Evolutionary conservation across 2,113 vertebrate genomes (phyloP).

Genomic region (Panurus biarmicus): DNA sequence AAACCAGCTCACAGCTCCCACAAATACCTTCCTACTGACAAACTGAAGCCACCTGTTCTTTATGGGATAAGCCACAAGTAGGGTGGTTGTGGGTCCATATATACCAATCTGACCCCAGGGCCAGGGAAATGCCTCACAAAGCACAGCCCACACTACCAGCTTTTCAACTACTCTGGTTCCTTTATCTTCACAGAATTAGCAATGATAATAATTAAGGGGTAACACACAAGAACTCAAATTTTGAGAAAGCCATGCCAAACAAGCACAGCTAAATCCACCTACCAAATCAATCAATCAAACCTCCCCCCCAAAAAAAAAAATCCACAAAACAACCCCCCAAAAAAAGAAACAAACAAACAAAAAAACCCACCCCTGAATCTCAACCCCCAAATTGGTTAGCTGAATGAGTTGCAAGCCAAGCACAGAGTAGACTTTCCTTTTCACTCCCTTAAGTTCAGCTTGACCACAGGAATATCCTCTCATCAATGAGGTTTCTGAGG

Average conservation of each 20-base stretch:
- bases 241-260: neutral
- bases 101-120: neutral
- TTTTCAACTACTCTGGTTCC: neutral
- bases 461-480: neutral
- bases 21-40: neutral
- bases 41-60: neutral
- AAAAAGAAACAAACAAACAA: no score
- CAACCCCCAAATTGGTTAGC: neutral
- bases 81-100: neutral
- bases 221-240: neutral
- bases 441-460: neutral
- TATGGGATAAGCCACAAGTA: neutral
- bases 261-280: neutral
- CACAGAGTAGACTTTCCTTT: neutral
- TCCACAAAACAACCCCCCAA: no score
- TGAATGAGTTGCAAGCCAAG: neutral
- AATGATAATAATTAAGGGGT: neutral
- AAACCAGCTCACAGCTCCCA: neutral
- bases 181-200: neutral
- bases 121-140: neutral
- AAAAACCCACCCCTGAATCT: fast-evolving
- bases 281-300: neutral
- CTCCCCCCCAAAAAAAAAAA: fast-evolving
- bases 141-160: neutral
- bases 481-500: neutral